Conservation (phyloP, 2,888 invertebrate species). For the Diplolepis rosae region DNA sequence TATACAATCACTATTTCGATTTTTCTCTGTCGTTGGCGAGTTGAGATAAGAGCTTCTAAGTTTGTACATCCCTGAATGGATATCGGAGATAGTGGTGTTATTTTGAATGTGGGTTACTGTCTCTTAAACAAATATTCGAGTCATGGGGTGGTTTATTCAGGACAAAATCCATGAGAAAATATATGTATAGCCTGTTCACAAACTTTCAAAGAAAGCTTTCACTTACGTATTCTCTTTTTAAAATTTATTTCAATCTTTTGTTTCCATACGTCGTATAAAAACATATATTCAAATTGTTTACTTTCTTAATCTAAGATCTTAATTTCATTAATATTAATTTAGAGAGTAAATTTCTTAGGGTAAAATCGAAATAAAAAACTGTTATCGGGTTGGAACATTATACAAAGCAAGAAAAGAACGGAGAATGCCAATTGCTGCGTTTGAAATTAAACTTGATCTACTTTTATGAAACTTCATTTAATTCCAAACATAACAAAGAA, state of each 20-base stretch:
- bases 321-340: neutral
- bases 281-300: neutral
- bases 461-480: no score
- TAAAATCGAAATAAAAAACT: neutral
- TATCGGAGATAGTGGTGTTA: neutral
- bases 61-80: neutral
- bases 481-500: no score
- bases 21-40: neutral
- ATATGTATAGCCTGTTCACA: neutral
- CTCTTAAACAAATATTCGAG: neutral
- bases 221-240: neutral
- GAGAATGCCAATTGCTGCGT: neutral
- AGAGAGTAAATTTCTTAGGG: neutral
- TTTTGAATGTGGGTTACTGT: neutral
- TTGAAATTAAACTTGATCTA: neutral
- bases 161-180: neutral
- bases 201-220: no score
- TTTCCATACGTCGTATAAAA: no score
- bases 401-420: neutral
- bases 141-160: neutral
- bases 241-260: neutral
- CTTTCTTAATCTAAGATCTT: neutral
- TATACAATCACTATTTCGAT: neutral
- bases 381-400: neutral
- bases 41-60: neutral